Evolutionary conservation across 2,888 invertebrate genomes (phyloP).

Genomic region (Phortica okadai): DNA sequence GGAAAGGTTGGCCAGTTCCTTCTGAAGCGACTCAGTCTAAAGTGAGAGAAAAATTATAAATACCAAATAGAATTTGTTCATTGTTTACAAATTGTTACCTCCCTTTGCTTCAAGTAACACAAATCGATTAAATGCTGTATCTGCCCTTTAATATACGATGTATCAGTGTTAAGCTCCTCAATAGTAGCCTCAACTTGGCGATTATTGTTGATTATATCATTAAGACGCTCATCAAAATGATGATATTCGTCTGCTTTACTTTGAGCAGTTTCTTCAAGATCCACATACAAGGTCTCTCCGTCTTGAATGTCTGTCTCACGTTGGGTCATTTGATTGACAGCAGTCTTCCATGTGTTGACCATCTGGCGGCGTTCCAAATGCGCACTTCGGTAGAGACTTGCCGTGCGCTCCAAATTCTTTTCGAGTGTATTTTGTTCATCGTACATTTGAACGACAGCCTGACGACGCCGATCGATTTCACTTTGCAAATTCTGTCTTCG

Average conservation of each 20-base stretch:
- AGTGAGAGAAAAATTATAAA: neutral
- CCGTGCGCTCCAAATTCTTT: slow-evolving; percentile 78
- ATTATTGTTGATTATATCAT: slow-evolving; percentile 78
- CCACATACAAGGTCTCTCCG: slow-evolving; percentile 75
- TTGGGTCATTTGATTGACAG: slow-evolving; percentile 83
- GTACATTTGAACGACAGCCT: slow-evolving; percentile 76
- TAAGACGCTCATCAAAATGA: slow-evolving; percentile 77
- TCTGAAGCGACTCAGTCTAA: slow-evolving; percentile 67
- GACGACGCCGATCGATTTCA: slow-evolving; percentile 76
- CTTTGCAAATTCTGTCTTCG: slow-evolving; percentile 78
- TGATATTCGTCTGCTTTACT: slow-evolving; percentile 75
- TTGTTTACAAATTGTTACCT: slow-evolving; percentile 61
- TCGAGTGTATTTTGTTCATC: slow-evolving; percentile 79
- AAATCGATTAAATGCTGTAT: slow-evolving; percentile 73
- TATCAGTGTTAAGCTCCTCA: slow-evolving; percentile 73
- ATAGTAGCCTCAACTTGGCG: slow-evolving; percentile 76
- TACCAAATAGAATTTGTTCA: neutral
- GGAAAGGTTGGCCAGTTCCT: slow-evolving; percentile 70
- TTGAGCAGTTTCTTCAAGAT: slow-evolving; percentile 62
- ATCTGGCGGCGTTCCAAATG: slow-evolving; percentile 83
- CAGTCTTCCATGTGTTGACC: slow-evolving; percentile 84
- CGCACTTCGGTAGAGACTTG: slow-evolving; percentile 78
- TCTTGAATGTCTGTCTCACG: slow-evolving; percentile 82
- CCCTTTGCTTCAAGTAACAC: slow-evolving; percentile 74
- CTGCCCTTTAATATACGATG: slow-evolving; percentile 72